Evolutionary conservation across 2,888 invertebrate genomes (phyloP).

Genomic region (Mesochorus sp.): DNA sequence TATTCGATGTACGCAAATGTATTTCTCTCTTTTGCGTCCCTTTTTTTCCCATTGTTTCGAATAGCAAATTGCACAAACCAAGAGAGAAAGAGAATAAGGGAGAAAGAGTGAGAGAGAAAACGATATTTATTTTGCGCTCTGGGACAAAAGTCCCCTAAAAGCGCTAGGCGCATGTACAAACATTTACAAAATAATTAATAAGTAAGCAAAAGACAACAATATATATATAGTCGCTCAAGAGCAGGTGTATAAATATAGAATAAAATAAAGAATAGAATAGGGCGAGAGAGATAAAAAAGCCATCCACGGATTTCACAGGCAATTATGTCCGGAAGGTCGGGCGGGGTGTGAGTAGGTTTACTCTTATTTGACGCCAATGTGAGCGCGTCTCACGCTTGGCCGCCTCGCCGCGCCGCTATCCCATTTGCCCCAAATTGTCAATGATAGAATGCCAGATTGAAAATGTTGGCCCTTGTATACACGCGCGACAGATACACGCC

Average conservation of each 20-base stretch:
- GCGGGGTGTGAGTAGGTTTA: constrained; percentile 77
- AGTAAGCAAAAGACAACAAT: too few relatives aligned
- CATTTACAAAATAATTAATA: too few relatives aligned
- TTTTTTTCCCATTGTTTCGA: background rate
- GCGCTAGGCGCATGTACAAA: too few relatives aligned
- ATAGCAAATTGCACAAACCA: too few relatives aligned
- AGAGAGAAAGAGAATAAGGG: too few relatives aligned
- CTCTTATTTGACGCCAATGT: constrained; percentile 88
- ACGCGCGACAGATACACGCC: too few relatives aligned
- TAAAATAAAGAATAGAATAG: too few relatives aligned
- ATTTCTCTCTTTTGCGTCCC: constrained; percentile 44
- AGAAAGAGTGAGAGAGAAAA: too few relatives aligned
- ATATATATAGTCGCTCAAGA: too few relatives aligned
- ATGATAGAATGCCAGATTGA: constrained; percentile 81
- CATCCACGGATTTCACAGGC: constrained; percentile 80
- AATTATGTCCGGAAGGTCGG: constrained; percentile 74
- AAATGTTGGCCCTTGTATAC: constrained; percentile 67
- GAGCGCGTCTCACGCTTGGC: constrained; percentile 85
- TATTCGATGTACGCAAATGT: constrained; percentile 64
- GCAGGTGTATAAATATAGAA: too few relatives aligned
- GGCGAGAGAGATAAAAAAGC: constrained; percentile 75
- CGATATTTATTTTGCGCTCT: too few relatives aligned
- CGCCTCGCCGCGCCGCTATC: constrained; percentile 83
- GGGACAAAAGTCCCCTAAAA: too few relatives aligned
- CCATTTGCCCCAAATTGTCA: constrained; percentile 80